Evolutionary conservation across 2,888 invertebrate species (phyloP).

Genomic region (Ophioninae sp.): DNA sequence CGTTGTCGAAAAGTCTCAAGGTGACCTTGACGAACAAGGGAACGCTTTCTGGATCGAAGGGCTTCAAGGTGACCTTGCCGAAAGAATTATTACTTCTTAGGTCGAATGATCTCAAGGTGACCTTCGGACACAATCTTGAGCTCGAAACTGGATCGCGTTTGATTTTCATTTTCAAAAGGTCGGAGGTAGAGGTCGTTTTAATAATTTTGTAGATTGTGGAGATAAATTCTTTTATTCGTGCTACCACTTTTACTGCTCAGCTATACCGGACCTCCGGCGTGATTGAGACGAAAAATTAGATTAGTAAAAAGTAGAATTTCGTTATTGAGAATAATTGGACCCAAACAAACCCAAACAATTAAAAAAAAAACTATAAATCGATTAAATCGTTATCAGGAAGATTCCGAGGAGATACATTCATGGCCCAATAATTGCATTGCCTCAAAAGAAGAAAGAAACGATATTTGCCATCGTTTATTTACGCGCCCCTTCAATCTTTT

Average conservation of each 20-base stretch:
- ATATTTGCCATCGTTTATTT: not conserved
- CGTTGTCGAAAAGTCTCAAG: no score
- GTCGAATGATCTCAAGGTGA: no score
- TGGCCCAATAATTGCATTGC: not conserved
- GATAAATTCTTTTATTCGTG: slow-evolving; percentile 40
- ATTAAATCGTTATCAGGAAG: not conserved
- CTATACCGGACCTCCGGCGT: slow-evolving; percentile 29
- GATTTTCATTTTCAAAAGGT: not conserved
- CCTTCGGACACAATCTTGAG: no score
- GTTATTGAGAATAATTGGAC: not conserved
- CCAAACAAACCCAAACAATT: not conserved
- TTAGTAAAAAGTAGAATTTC: no score
- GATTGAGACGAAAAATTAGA: slow-evolving; percentile 9
- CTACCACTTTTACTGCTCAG: slow-evolving; percentile 10
- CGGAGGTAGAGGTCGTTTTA: not conserved
- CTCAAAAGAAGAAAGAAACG: not conserved
- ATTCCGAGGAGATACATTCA: not conserved
- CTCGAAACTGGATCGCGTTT: not conserved
- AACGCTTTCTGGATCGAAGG: no score
- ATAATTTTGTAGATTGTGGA: not conserved
- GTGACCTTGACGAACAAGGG: no score
- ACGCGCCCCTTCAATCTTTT: slow-evolving; percentile 43
- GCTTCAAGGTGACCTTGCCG: no score
- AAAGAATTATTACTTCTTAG: no score
- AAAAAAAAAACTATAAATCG: slow-evolving; percentile 4